Evolutionary conservation across 2,113 vertebrate species (phyloP).

Genomic region (Accipiter virgatus): DNA sequence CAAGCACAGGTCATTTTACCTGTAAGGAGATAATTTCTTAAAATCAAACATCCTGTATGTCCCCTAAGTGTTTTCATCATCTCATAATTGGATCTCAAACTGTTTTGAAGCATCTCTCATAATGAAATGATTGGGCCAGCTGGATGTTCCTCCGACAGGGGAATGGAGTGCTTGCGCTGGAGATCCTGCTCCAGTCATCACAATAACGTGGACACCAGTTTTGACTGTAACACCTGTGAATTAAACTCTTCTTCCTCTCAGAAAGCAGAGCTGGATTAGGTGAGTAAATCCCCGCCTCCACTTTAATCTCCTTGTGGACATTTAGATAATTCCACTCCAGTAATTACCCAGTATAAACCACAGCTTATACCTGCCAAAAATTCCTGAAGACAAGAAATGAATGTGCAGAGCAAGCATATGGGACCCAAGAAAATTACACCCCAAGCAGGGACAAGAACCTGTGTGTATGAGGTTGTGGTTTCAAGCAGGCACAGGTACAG

Average conservation of each 20-base stretch:
- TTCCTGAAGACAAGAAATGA: constrained; percentile 9
- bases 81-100: background rate
- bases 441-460: background rate
- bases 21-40: background rate
- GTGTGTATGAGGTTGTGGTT: background rate
- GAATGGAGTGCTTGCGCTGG: background rate
- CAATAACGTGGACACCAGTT: background rate
- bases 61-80: background rate
- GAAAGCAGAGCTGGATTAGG: background rate
- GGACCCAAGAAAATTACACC: background rate
- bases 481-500: background rate
- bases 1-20: background rate
- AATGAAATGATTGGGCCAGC: background rate
- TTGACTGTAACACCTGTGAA: background rate
- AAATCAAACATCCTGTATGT: background rate
- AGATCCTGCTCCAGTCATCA: background rate
- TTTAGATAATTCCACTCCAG: constrained; percentile 9
- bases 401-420: constrained; percentile 14
- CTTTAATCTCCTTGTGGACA: constrained; percentile 26
- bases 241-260: background rate
- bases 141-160: background rate
- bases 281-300: background rate
- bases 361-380: constrained; percentile 23
- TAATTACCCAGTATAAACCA: constrained; percentile 17
- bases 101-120: constrained; percentile 3